Percentiles rank a stretch among this genome's conserved stretches.
Conservation (phyloP, 1,140 invertebrate species). For the Daktulosphaira vitifoliae region DNA sequence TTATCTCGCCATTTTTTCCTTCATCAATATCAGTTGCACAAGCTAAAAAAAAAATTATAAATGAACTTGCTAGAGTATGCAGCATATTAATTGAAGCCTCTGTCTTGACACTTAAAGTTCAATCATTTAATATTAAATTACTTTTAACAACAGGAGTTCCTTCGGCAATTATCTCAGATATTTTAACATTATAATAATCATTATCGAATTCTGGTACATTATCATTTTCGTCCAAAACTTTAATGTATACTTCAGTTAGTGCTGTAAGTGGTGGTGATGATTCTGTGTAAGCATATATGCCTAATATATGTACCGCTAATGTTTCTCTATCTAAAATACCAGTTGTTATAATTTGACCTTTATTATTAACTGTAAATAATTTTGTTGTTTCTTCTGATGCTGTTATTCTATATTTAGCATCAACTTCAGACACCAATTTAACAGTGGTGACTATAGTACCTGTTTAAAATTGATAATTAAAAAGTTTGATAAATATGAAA, state of each 20-base stretch:
- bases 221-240: constrained; percentile 84
- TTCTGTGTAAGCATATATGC: constrained; percentile 69
- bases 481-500: background rate
- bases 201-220: constrained; percentile 80
- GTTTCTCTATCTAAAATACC: constrained; percentile 68
- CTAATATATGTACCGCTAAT: constrained; percentile 61
- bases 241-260: constrained; percentile 64
- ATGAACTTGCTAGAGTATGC: no score
- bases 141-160: constrained; percentile 66
- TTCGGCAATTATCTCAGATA: constrained; percentile 75
- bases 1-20: constrained; percentile 74
- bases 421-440: constrained; percentile 52
- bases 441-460: constrained; percentile 56
- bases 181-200: constrained; percentile 61
- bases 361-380: constrained; percentile 64
- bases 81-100: no score
- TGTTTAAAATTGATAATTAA: constrained; percentile 35
- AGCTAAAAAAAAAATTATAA: constrained; percentile 45
- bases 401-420: constrained; percentile 58
- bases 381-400: constrained; percentile 48
- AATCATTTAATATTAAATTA: constrained; percentile 39
- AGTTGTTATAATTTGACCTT: constrained; percentile 62
- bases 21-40: constrained; percentile 72
- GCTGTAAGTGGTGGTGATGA: constrained; percentile 65
- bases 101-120: background rate